Evolutionary conservation across 2,888 invertebrate genomes (phyloP).

Genomic region (Vanessa cardui): DNA sequence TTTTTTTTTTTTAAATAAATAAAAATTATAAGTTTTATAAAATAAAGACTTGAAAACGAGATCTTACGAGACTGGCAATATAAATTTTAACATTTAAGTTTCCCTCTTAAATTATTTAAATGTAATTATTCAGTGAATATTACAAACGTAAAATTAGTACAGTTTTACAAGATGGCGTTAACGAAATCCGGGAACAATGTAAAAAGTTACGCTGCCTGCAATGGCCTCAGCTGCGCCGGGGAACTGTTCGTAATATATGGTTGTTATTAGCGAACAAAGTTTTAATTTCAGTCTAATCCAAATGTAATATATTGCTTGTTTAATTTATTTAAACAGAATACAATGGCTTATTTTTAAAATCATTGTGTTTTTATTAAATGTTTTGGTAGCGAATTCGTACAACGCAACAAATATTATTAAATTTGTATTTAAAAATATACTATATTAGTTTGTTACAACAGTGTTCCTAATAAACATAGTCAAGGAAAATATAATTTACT

Average conservation of each 20-base stretch:
- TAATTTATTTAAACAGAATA: slow-evolving; percentile 33
- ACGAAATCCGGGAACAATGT: slow-evolving; percentile 51
- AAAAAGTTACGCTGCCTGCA: slow-evolving; percentile 60
- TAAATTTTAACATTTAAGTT: slow-evolving; percentile 15
- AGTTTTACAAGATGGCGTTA: slow-evolving; percentile 42
- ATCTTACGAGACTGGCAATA: not conserved
- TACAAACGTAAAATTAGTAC: slow-evolving; percentile 29
- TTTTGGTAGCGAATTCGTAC: not conserved
- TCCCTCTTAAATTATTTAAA: slow-evolving; percentile 27
- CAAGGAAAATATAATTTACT: too few relatives aligned
- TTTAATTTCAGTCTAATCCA: slow-evolving; percentile 76
- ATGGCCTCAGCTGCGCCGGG: slow-evolving; percentile 67
- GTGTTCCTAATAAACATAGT: too few relatives aligned
- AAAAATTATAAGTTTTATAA: not conserved
- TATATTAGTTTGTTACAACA: too few relatives aligned
- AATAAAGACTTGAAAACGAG: not conserved
- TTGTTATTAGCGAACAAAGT: slow-evolving; percentile 73
- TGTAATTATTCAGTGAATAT: slow-evolving; percentile 25
- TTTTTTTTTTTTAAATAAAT: too few relatives aligned
- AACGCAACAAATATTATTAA: not conserved
- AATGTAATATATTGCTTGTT: slow-evolving; percentile 54
- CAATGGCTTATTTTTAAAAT: slow-evolving; percentile 4
- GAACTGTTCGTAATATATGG: slow-evolving; percentile 68
- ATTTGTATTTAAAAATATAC: not conserved
- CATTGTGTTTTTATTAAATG: not conserved